Evolutionary conservation across 2,113 vertebrate genomes (phyloP).

Genomic region (Puntigrus tetrazona): DNA sequence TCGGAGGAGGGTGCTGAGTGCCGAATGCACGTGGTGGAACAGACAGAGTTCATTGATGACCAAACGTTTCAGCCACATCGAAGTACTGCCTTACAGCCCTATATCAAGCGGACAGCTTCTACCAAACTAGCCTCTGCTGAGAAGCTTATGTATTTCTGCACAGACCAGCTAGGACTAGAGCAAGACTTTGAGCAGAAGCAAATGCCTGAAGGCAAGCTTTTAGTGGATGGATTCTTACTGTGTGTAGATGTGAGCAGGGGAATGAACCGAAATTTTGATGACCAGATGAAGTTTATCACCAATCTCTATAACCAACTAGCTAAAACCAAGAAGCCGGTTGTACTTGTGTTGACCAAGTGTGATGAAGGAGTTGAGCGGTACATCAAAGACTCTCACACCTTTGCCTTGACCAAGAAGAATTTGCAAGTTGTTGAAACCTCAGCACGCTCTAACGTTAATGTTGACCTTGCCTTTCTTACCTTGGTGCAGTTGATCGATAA

Average conservation of each 20-base stretch:
- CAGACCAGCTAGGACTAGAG: slow-evolving; percentile 95
- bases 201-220: slow-evolving; percentile 88
- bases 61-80: slow-evolving; percentile 97
- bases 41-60: slow-evolving; percentile 98
- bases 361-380: slow-evolving; percentile 98
- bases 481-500: slow-evolving; percentile 91
- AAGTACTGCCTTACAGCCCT: slow-evolving; percentile 94
- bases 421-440: slow-evolving; percentile 97
- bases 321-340: slow-evolving; percentile 94
- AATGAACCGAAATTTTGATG: slow-evolving; percentile 97
- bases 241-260: slow-evolving; percentile 93
- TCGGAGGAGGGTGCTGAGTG: slow-evolving; percentile 91
- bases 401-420: slow-evolving; percentile 94
- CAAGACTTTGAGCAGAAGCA: slow-evolving; percentile 83
- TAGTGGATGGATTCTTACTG: slow-evolving; percentile 91
- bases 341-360: slow-evolving; percentile 93
- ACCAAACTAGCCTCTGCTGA: slow-evolving; percentile 95
- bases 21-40: slow-evolving; percentile 92
- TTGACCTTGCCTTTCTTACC: slow-evolving; percentile 92
- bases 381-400: slow-evolving; percentile 64
- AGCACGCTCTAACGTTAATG: slow-evolving; percentile 93
- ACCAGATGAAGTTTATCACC: slow-evolving; percentile 94
- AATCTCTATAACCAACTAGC: slow-evolving; percentile 94
- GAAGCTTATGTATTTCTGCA: slow-evolving; percentile 99
- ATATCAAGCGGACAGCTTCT: slow-evolving; percentile 92